These are phyloP conservation scores for Ochropleura plecta DNA, from an alignment of 2,888 invertebrate genomes.

Conservation along the genomic window DNA sequence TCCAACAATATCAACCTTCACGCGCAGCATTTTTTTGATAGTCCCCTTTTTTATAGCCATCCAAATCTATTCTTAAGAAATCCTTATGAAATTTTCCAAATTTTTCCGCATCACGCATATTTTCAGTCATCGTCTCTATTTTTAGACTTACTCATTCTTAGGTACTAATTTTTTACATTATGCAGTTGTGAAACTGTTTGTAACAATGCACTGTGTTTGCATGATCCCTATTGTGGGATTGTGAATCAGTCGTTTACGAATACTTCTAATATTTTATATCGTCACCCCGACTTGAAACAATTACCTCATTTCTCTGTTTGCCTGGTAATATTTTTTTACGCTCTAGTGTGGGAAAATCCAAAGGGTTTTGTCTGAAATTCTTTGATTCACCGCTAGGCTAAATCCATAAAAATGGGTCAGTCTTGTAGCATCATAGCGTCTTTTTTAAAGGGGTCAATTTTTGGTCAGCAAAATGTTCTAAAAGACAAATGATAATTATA, in stretches of 20 bases:
- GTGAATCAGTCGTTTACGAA: conserved; percentile 25
- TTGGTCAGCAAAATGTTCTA: neutral
- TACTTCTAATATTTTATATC: conserved; percentile 6
- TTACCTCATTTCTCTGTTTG: conserved; percentile 22
- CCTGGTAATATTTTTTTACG: neutral
- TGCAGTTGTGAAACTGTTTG: neutral
- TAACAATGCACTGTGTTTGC: neutral
- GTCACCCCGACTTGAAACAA: neutral
- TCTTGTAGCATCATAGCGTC: neutral
- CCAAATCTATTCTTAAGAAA: neutral
- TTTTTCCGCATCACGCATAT: neutral
- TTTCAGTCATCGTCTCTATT: neutral
- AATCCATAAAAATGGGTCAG: neutral
- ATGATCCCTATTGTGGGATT: neutral
- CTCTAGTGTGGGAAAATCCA: conserved; percentile 1
- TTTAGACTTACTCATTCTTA: neutral
- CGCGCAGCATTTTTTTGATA: neutral
- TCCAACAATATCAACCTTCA: neutral
- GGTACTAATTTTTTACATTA: neutral
- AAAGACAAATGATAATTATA: neutral
- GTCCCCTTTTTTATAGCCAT: neutral
- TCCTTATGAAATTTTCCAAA: neutral
- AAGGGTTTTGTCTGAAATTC: neutral
- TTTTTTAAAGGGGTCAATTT: neutral
- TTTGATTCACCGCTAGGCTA: neutral